Base-by-base conservation (phyloP, 1,140 invertebrate species). In the Helicoverpa zea region DNA sequence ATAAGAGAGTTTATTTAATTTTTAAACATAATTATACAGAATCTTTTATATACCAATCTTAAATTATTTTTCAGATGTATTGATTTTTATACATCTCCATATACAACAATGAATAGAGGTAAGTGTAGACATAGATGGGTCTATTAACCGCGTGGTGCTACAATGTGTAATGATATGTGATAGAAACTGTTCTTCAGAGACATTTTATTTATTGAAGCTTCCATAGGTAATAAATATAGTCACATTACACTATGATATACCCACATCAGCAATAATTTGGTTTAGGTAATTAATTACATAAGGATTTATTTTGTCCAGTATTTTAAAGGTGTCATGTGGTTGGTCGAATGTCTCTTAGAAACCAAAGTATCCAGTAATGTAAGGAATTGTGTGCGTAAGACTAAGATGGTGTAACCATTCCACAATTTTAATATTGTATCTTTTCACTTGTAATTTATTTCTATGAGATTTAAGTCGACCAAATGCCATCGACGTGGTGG, bases 11-110 rank as follows among this genome's bases (percentile, higher is more conserved):
- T 92, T 94, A 94, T 94, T 94, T 94, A 94, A 94, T 93, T 94
- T 90, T 94, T 92, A 93, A 94, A 92, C 87, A 88, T 89, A 89
- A 94, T 90, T 94, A 91, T 93, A 94, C 90, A 91, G 83, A 94
- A 93, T 91, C 88, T 94, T 94, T 93, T 94, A 94, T 94, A 93
- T 93, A 92, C 88, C 90, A 85, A 91, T 86, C 86, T 92, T 93
- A 93, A 94, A 94, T 94, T 91, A 94, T 93, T 94, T 94, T 94
- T 94, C 93, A 94, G 93, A 94, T 94, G 90, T 94, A 94, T 92
- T 94, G 88, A 92, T 94, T 94, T 94, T 94, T 94, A 94, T 94
- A 94, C 91, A 90, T 91, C 90, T 91, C 91, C 91, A 94, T 94
- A 93, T 94, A 94, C 93, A 94, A 93, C 87, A 88, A 89, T 90